These are phyloP conservation scores for Girardinus metallicus DNA, from an alignment of 2,797 vertebrate species.

Conservation along the genomic window DNA sequence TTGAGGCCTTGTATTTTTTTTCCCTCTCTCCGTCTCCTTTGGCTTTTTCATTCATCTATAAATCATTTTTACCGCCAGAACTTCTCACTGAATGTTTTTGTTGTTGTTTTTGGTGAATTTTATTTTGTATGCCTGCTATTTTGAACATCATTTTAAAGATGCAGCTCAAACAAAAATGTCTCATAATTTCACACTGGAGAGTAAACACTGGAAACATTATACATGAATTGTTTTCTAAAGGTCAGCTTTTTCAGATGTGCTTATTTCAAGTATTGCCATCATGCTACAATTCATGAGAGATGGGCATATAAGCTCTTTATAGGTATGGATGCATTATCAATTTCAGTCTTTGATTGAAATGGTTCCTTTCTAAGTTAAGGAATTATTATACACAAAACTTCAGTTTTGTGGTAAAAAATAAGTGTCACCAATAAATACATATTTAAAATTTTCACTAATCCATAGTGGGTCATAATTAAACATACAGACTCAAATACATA, in stretches of 20 bases:
- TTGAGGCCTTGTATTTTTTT: neutral
- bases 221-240: neutral
- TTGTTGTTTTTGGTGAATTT: constrained; percentile 5
- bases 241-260: constrained; percentile 1
- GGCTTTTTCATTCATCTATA: constrained; percentile 21
- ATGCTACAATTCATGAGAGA: neutral
- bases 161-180: too few relatives aligned
- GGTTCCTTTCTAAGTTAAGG: neutral
- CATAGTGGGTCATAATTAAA: neutral
- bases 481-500: neutral
- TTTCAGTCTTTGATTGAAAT: neutral
- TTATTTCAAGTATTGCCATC: neutral
- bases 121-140: too few relatives aligned
- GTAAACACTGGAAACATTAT: neutral
- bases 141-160: too few relatives aligned
- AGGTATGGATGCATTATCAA: neutral
- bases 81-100: constrained; percentile 1
- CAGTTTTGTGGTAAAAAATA: neutral
- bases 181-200: too few relatives aligned
- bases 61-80: constrained; percentile 14
- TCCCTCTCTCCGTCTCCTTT: constrained; percentile 6
- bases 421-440: neutral
- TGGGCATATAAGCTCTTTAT: neutral
- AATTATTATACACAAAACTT: neutral
- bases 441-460: neutral